Evolutionary conservation across 2,888 invertebrate species (phyloP).

Genomic region (Dicranocentrus wangi): DNA sequence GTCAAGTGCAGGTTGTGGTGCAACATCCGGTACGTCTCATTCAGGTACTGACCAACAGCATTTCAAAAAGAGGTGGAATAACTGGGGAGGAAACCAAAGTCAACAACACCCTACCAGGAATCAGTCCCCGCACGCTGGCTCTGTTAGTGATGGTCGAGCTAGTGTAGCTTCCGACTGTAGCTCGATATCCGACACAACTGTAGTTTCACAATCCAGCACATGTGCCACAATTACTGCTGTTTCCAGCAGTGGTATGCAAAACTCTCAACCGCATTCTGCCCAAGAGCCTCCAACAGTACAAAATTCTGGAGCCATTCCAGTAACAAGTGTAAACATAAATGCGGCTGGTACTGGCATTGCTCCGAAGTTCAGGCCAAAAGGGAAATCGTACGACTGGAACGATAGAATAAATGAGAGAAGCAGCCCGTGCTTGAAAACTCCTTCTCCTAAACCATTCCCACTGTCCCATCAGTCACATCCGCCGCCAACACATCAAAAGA

Average conservation of each 20-base stretch:
- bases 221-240: constrained; percentile 51
- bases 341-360: not conserved
- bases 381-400: constrained; percentile 69
- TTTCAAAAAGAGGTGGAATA: constrained; percentile 72
- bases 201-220: constrained; percentile 51
- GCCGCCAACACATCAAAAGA: constrained; percentile 14
- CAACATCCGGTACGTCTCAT: constrained; percentile 18
- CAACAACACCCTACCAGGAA: constrained; percentile 34
- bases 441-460: constrained; percentile 63
- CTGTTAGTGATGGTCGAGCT: constrained; percentile 69
- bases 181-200: constrained; percentile 61
- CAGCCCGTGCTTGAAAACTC: constrained; percentile 63
- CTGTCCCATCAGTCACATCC: constrained; percentile 17
- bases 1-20: constrained; percentile 1
- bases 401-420: constrained; percentile 52
- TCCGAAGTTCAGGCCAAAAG: constrained; percentile 70
- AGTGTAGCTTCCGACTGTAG: constrained; percentile 72
- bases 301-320: constrained; percentile 27
- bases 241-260: constrained; percentile 29
- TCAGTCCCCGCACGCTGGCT: constrained; percentile 57
- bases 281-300: constrained; percentile 33
- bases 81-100: constrained; percentile 66
- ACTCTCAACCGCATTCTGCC: constrained; percentile 12
- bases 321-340: constrained; percentile 15
- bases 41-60: constrained; percentile 64